Percentiles rank a stretch among this genome's conserved stretches.
phyloP scores from a whole-genome alignment of 2,113 vertebrate genomes.

The Galeopterus variegatus region DNA sequence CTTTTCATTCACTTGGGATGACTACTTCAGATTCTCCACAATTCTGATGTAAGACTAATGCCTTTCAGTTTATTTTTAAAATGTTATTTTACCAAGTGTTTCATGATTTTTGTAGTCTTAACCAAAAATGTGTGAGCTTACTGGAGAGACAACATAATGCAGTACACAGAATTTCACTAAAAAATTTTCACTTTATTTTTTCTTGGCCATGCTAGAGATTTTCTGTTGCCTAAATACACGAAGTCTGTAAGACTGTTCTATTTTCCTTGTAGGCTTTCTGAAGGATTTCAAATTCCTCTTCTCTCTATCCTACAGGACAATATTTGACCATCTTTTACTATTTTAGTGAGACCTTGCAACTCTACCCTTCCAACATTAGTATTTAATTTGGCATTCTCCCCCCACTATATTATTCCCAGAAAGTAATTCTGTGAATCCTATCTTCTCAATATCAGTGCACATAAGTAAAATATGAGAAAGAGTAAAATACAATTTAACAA shows the following conservation, averaged over 20 bases:
- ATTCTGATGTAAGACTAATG: neutral
- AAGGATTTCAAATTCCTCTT: neutral
- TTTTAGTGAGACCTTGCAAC: neutral
- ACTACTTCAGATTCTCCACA: neutral
- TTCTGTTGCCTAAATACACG: neutral
- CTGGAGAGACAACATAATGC: neutral
- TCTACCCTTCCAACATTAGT: neutral
- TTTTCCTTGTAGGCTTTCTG: neutral
- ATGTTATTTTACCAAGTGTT: neutral
- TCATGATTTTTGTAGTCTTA: neutral
- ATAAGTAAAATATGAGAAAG: neutral
- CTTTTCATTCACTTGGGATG: neutral
- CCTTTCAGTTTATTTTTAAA: neutral
- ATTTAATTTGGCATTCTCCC: neutral
- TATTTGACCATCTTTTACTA: neutral
- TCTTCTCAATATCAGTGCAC: neutral
- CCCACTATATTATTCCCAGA: neutral
- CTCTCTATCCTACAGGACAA: neutral
- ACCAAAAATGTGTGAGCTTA: neutral
- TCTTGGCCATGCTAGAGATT: neutral
- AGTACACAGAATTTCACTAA: neutral
- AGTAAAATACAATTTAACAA: neutral
- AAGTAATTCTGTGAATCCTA: neutral
- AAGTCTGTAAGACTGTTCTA: neutral
- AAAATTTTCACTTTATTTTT: neutral